Percentiles rank a stretch among this genome's conserved stretches.
phyloP scores from a whole-genome alignment of 2,113 vertebrate genomes.

The Ahaetulla prasina region DNA sequence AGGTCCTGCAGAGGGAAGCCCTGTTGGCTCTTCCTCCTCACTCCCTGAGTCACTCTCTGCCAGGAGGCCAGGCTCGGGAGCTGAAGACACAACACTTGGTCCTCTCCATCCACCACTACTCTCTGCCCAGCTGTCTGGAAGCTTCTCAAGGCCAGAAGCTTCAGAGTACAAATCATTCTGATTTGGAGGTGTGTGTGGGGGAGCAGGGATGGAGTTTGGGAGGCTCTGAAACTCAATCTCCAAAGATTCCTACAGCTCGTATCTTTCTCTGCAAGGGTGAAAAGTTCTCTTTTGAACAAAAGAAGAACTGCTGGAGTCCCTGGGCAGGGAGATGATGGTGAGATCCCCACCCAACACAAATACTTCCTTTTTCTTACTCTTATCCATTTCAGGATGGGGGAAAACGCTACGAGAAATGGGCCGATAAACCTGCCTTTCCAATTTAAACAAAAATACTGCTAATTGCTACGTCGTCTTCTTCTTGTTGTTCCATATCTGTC shows the following conservation, averaged over 20 bases:
- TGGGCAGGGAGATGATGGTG: too few species aligned
- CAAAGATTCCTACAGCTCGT: conserved; percentile 64
- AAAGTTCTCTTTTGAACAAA: conserved; percentile 79
- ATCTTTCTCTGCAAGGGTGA: conserved; percentile 58
- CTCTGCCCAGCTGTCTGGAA: conserved; percentile 81
- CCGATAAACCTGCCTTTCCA: background rate
- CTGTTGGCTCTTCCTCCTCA: too few species aligned
- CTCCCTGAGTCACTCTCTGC: too few species aligned
- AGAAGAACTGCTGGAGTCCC: conserved; percentile 63
- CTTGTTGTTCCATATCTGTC: too few species aligned
- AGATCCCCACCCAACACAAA: too few species aligned
- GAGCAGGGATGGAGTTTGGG: conserved; percentile 69
- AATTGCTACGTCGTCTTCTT: too few species aligned
- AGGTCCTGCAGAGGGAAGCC: too few species aligned
- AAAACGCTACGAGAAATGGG: background rate
- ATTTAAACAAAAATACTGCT: too few species aligned
- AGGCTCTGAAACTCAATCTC: conserved; percentile 87
- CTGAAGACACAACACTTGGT: too few species aligned
- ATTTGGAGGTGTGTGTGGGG: conserved; percentile 69
- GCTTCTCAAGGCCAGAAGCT: conserved; percentile 89
- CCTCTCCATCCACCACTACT: conserved; percentile 72
- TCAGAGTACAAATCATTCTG: conserved; percentile 92
- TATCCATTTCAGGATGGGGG: background rate
- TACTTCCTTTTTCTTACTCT: background rate
- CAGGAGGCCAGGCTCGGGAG: too few species aligned